phyloP scores from a whole-genome alignment of 2,113 vertebrate genomes.

The Aix galericulata region DNA sequence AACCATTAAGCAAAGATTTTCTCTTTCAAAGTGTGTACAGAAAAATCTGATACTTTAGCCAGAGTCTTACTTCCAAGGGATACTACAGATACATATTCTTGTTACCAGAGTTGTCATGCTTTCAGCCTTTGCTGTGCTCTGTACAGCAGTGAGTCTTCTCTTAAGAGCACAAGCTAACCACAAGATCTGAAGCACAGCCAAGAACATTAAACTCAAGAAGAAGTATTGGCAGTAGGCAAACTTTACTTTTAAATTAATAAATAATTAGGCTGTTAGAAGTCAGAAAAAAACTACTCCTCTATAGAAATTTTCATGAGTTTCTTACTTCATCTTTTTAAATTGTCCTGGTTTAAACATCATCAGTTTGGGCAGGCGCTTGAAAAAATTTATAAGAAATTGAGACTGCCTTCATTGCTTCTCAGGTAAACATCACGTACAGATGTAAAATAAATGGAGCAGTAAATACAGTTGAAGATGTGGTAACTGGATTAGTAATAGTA shows the following conservation, averaged over 20 bases:
- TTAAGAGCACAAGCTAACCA: background rate
- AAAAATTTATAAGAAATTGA: conserved; percentile 6
- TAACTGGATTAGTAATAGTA: conserved; percentile 1
- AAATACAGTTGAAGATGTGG: background rate
- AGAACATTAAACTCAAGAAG: background rate
- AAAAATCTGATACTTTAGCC: background rate
- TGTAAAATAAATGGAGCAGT: background rate
- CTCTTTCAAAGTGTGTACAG: background rate
- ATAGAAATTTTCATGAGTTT: background rate
- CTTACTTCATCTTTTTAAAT: background rate
- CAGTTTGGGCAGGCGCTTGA: background rate
- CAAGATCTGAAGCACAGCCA: background rate
- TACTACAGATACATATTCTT: background rate
- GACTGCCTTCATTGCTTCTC: conserved; percentile 24
- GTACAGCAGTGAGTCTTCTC: background rate
- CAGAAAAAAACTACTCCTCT: background rate
- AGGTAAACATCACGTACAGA: background rate
- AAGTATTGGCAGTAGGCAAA: background rate
- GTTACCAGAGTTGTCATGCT: background rate
- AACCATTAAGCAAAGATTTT: background rate
- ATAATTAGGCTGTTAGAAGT: background rate
- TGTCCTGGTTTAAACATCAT: background rate
- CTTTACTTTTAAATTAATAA: background rate
- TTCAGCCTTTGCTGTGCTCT: background rate
- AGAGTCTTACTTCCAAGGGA: background rate